phyloP scores from a whole-genome alignment of 2,797 vertebrate genomes.

The Kryptopterus vitreolus region DNA sequence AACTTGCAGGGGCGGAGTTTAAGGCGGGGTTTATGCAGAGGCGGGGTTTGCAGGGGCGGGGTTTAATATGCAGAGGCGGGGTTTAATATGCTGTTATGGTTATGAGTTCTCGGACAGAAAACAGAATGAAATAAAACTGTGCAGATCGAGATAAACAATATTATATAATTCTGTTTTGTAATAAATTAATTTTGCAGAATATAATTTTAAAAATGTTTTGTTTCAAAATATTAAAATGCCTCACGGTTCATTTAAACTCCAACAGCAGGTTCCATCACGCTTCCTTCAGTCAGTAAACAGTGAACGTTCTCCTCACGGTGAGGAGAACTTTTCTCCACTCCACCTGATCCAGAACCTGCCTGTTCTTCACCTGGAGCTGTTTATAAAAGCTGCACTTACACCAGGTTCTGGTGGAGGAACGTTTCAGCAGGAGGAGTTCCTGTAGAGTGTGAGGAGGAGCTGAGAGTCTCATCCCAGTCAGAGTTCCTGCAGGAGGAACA shows the following conservation, averaged over 20 bases:
- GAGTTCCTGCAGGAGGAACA: conserved; percentile 68
- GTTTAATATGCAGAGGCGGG: background rate
- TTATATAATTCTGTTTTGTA: too few relatives aligned
- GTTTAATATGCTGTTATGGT: too few relatives aligned
- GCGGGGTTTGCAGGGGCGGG: background rate
- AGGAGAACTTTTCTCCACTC: background rate
- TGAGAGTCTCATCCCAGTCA: conserved; percentile 61
- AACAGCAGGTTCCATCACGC: background rate
- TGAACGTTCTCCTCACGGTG: background rate
- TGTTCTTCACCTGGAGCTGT: background rate
- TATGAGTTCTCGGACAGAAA: too few relatives aligned
- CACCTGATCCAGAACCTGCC: background rate
- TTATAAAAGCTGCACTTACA: background rate
- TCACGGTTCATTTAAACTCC: background rate
- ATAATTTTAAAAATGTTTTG: background rate
- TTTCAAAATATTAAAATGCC: background rate
- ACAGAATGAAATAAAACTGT: too few relatives aligned
- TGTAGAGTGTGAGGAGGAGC: background rate
- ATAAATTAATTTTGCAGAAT: too few relatives aligned
- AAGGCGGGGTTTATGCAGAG: background rate
- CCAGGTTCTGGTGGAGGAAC: background rate
- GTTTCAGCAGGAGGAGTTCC: background rate
- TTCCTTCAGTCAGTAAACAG: background rate
- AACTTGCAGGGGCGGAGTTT: background rate
- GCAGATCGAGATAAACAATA: too few relatives aligned